Conservation (phyloP, 2,888 invertebrate species). For the Eupithecia subumbrata region DNA sequence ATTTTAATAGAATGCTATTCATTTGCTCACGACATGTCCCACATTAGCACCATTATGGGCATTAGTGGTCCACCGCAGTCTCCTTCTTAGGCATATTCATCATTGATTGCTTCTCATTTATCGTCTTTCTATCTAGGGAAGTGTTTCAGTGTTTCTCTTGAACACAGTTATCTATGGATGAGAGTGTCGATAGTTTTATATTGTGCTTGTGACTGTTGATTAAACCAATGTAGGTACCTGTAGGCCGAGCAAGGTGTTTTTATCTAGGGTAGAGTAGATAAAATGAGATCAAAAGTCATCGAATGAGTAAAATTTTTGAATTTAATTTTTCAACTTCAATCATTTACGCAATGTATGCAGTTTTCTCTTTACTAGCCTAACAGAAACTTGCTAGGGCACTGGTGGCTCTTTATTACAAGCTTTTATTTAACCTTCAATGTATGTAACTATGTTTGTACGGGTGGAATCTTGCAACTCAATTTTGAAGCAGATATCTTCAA, state of each 20-base stretch:
- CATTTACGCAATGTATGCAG: not conserved
- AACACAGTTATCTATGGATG: not conserved
- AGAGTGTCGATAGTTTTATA: not conserved
- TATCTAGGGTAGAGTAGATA: not conserved
- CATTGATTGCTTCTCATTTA: constrained; percentile 8
- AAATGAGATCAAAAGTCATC: not conserved
- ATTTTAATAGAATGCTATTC: constrained; percentile 20
- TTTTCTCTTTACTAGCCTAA: not conserved
- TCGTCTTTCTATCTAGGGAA: constrained; percentile 18
- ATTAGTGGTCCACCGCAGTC: constrained; percentile 7
- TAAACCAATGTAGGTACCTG: not conserved
- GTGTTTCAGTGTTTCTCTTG: not conserved
- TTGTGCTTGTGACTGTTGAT: not conserved
- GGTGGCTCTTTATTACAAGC: too few species aligned
- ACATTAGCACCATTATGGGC: constrained; percentile 6
- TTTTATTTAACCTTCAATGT: too few species aligned
- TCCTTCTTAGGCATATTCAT: constrained; percentile 3
- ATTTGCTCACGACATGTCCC: constrained; percentile 17
- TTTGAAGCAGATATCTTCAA: too few species aligned
- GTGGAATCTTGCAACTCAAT: too few species aligned
- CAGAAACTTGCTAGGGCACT: not conserved
- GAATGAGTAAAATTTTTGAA: not conserved
- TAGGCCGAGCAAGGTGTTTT: not conserved
- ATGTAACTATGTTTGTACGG: too few species aligned
- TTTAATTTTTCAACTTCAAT: not conserved